Base-by-base conservation (phyloP, 2,113 vertebrate species). In the Poeciliopsis prolifica region DNA sequence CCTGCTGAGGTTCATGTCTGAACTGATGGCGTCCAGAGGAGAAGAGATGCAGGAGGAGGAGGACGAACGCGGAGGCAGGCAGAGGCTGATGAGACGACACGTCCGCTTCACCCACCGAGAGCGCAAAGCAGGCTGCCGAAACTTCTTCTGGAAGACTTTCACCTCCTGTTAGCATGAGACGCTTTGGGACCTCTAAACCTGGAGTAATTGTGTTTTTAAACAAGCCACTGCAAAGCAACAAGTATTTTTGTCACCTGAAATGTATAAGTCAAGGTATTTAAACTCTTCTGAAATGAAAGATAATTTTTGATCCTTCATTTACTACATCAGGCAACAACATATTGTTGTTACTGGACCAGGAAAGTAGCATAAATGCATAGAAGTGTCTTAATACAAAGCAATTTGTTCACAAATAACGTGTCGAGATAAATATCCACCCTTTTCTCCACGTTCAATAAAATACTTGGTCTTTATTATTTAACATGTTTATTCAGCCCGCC, bases 121-220 rank as follows among this genome's bases (percentile, higher is more conserved):
- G 69, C 91, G 95, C 63, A 95, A 95, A 61, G 91, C 92, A 0
- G 95, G 95, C 75, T 95, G 95, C 82, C 91, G 94, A 61, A 95
- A 92, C 84, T 95, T 95, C 87, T 95, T 94, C 88, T 95, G 95
- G 95, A 95, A 95, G 81, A 95, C 94, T 0, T 95, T 94, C 85
- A 95, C 95, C n/a, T 94, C 94, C 0, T 95, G 95, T 86, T 95
- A 92, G 81, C 61, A 2, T 30, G 24, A 58, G 51, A 58, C 61
- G 3, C 11, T 10, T 54, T 4, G 1, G 5, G 48, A 78, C 58
- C 13, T 54, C 2, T 30, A 3, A 31, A 31, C 37, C 26, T 12
- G 6, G 13, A 42, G 22, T 2, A 6, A 22, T 12, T 77, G 30
- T 5, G 28, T 31, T 7, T 4, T 29, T 31, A 6, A 15, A 17